Base-by-base conservation (phyloP, 30 jellyfish, hydroid and myxozoan genomes). In the Hydractinia echinata region DNA sequence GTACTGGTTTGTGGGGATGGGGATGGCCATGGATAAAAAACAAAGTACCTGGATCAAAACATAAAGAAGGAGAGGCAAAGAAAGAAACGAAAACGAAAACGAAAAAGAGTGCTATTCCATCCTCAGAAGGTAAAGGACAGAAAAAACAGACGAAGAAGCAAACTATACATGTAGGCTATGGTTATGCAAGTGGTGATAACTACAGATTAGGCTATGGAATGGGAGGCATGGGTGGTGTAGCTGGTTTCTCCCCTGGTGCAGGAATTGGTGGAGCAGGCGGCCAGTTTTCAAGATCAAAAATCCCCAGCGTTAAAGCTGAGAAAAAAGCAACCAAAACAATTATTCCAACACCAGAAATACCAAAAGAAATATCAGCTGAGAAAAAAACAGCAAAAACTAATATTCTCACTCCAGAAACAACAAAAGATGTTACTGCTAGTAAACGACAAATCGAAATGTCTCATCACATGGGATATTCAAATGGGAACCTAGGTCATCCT, bases 181-280 rank as follows among this genome's bases (percentile, higher is more conserved):
- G 99, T 19, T 93, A 93, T 69, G 99, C 99, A 53, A 93, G 99
- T 77, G 99, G 99, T 15, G 99, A 93, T 56, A 93, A 93, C 76
- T 93, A 93, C 87, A 89, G 99, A 66, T 82, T 93, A 51, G 99
- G 99, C 4, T 93, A 87, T 55, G 99, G 99, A 4, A 72, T 87
- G 30, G 99, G 99, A 14, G 99, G 99, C 30, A 93, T 93, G 99
- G 99, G 99, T 13, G 99, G 99, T 55, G 99, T 93, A 10, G 82
- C 88, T 51, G 99, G 96, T 21, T 87, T 93, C 86, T 53, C 85
- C 44, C 81, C 89, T 15, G 89, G 89, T 58, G 80, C 13, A 91
- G 87, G 19, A 79, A 54, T 51, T 79, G 50, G 66, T 49, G 39
- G 53, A 54, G 81, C 39, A 4, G 48, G 52, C 71, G 8, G 51